Percentiles rank a stretch among this genome's conserved stretches.
Evolutionary conservation across 2,797 vertebrate genomes (phyloP).

Genomic region (Cynodonichthys magdalenae): DNA sequence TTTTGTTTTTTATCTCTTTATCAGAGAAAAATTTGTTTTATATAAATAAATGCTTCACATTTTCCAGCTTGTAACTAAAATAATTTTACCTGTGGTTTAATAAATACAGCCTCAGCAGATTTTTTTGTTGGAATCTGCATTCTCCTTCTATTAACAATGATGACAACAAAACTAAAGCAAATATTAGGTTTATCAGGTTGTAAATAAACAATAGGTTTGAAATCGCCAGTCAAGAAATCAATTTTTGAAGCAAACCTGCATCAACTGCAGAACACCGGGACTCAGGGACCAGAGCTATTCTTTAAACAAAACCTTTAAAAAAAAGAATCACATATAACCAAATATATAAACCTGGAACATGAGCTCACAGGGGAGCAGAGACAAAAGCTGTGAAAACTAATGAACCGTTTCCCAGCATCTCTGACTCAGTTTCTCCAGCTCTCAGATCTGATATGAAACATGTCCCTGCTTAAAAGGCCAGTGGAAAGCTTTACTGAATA

Average conservation of each 20-base stretch:
- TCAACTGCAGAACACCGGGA: slow-evolving; percentile 18
- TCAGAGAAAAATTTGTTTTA: no score
- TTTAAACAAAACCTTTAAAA: slow-evolving; percentile 7
- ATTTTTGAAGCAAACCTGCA: slow-evolving; percentile 1
- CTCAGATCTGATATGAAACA: slow-evolving; percentile 32
- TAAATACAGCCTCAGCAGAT: no score
- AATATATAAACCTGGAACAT: slow-evolving; percentile 54
- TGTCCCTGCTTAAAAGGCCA: slow-evolving; percentile 5
- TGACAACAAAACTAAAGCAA: no score
- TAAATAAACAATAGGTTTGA: no score
- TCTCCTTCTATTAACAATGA: no score
- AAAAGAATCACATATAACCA: slow-evolving; percentile 41
- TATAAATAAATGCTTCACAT: no score
- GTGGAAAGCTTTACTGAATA: slow-evolving; percentile 16
- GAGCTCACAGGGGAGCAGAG: slow-evolving; percentile 47
- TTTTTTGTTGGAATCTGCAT: no score
- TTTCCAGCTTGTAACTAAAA: no score
- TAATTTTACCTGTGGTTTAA: no score
- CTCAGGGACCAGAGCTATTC: slow-evolving; percentile 19
- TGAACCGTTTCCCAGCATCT: slow-evolving; percentile 39
- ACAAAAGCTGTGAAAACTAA: slow-evolving; percentile 65
- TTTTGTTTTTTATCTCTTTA: no score
- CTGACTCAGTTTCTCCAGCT: slow-evolving; percentile 11
- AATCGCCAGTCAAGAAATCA: neutral
- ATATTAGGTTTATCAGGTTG: no score